phyloP scores from a whole-genome alignment of 2,113 vertebrate genomes.

The Mesitornis unicolor region DNA sequence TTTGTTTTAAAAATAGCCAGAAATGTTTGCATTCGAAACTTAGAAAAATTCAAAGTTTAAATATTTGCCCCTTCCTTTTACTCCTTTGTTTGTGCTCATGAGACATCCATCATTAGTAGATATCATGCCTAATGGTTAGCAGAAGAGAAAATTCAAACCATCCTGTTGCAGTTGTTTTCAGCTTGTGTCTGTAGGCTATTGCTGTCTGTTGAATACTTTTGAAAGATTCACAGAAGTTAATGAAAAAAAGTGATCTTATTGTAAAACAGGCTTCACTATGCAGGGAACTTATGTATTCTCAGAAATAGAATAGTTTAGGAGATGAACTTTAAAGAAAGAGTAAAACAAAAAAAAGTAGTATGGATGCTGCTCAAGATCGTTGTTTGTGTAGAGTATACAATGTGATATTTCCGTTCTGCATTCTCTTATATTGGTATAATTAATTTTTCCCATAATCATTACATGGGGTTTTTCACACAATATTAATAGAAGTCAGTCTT shows the following conservation, averaged over 20 bases:
- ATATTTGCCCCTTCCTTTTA: background rate
- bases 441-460: background rate
- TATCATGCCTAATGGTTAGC: background rate
- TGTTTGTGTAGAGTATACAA: background rate
- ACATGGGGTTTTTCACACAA: rapidly evolving
- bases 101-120: background rate
- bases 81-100: background rate
- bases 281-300: background rate
- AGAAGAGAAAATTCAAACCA: background rate
- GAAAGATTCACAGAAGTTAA: background rate
- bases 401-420: background rate
- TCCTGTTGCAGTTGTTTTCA: background rate
- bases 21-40: background rate
- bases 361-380: background rate
- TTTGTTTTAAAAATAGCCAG: too few species aligned
- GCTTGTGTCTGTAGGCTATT: background rate
- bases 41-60: background rate
- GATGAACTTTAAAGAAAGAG: background rate
- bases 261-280: background rate
- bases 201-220: background rate
- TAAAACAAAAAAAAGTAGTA: background rate
- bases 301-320: background rate
- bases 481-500: background rate
- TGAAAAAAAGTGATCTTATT: background rate
- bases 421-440: background rate